Evolutionary conservation across 2,888 invertebrate species (phyloP), one percentile per base, ranked within the genome.

Genomic region (Orthonychiurus folsomi): DNA sequence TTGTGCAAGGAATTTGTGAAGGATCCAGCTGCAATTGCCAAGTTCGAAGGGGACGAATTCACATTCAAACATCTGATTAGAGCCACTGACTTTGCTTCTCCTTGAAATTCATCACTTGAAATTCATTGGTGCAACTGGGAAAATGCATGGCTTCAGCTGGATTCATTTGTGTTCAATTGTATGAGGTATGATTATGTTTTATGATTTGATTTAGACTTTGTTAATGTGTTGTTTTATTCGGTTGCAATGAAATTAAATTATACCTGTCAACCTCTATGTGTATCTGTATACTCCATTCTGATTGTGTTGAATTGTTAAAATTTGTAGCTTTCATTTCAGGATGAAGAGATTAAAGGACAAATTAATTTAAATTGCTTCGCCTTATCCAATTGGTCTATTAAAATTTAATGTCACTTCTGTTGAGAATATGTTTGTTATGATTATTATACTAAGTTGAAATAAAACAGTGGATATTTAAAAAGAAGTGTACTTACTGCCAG

Each of bases 1-100:
- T 37, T 59, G 47, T 59, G 59, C 37, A 47, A 20, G 5, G 23
- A 59, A 50, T 59, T 59, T 59, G 59, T 59, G 3, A 50, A 28
- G 12, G 59, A 59, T 25, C 59, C 59, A 24, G 59, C 59, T 9
- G 59, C 59, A 9, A n/a, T 50, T 50, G 59, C 50, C 5, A 59
- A 59, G 26, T 59, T 59, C 20, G 47, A 59, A 23, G 59, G 59
- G 25, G 59, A 59, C 26, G 59, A 59, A 50, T 59, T 59, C 23
- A 23, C 23, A 23, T 59, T 59, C 59, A 59, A 59, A 26, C 59
- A 59, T 50, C 26, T 50, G n/a, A 59, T 59, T 27, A 48, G 26
- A 27, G n/a, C 37, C 21, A 23, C 18, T 50, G 59, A 59, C 20
- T 59, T 59, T 50, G 59, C 59, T 3, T 50, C 25, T 3, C 59